Evolutionary conservation across 2,113 vertebrate genomes (phyloP).

Genomic region (Euleptes europaea): DNA sequence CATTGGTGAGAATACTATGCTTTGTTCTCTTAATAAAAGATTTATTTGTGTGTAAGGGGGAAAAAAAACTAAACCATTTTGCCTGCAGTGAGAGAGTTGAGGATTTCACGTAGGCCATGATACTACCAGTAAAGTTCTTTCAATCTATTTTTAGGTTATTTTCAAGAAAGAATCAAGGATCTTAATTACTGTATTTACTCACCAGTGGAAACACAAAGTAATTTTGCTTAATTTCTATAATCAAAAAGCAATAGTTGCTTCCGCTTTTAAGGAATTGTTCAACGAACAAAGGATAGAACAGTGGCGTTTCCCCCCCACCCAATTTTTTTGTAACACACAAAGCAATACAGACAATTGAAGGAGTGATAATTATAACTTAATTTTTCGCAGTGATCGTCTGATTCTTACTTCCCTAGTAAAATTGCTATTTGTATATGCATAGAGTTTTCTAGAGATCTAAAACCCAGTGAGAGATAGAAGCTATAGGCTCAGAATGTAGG

Average conservation of each 20-base stretch:
- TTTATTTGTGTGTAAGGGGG: conserved; percentile 25
- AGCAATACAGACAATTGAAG: not conserved
- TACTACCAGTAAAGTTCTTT: not conserved
- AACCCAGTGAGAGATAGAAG: no score
- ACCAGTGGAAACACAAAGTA: not conserved
- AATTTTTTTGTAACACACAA: not conserved
- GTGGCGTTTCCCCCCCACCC: not conserved
- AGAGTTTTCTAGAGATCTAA: no score
- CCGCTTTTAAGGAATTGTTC: not conserved
- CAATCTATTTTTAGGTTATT: not conserved
- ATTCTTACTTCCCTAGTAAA: not conserved
- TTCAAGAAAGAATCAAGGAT: conserved; percentile 6
- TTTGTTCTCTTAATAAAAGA: not conserved
- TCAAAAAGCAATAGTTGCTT: conserved; percentile 9
- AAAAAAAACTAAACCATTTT: conserved; percentile 24
- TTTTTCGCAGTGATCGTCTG: not conserved
- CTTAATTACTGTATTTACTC: conserved; percentile 13
- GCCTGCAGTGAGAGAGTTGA: not conserved
- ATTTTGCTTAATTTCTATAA: not conserved
- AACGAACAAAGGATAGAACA: not conserved
- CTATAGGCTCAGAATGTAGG: no score
- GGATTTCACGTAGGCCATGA: conserved; percentile 7
- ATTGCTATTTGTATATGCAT: not conserved
- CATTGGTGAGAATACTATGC: conserved; percentile 30
- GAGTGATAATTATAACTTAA: not conserved